Base-by-base conservation (phyloP, 2,113 vertebrate genomes). In the Alligator mississippiensis region DNA sequence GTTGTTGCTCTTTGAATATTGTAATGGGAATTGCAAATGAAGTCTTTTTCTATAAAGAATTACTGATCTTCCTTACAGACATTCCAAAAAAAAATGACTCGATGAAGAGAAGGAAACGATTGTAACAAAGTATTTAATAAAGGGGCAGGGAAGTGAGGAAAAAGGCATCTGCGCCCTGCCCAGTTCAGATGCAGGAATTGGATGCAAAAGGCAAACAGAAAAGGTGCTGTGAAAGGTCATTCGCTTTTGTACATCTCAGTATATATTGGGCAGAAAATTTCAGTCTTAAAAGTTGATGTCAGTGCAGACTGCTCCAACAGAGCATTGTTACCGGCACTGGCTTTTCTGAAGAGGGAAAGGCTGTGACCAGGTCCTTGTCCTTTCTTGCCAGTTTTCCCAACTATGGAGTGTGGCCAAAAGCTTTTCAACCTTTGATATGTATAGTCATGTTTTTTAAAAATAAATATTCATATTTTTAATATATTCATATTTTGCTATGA, bases 1-100 rank as follows among this genome's bases (percentile, higher is more conserved):
- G 18, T 92, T 54, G 24, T 62, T 84, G 55, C 81, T 84, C 91
- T 92, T 90, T 94, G 74, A 88, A 30, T 64, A 82, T 76, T 81
- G 86, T 93, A 91, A 94, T 84, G 66, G 57, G n/a, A 92, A 89
- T 83, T 94, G 57, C 74, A 96, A 90, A 89, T 89, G 2, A 93
- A 95, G 77, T 88, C 68, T 84, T 21, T 27, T 92, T 91, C 77
- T 93, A 55, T 30, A 6, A 4, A 77, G 74, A 94, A 80, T 94
- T 77, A 87, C 57, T 77, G 89, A 81, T 94, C 75, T 93, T 63
- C 80, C 47, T 70, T 80, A 82, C 34, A 75, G 88, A 60, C 84
- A 28, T 77, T 90, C 64, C 57, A 77, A 89, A 81, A 77, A 89
- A 81, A 74, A n/a, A n/a, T 55, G 16, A 2, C 74, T 88, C 82